Evolutionary conservation across 2,113 vertebrate species (phyloP).

Genomic region (Empidonax traillii): DNA sequence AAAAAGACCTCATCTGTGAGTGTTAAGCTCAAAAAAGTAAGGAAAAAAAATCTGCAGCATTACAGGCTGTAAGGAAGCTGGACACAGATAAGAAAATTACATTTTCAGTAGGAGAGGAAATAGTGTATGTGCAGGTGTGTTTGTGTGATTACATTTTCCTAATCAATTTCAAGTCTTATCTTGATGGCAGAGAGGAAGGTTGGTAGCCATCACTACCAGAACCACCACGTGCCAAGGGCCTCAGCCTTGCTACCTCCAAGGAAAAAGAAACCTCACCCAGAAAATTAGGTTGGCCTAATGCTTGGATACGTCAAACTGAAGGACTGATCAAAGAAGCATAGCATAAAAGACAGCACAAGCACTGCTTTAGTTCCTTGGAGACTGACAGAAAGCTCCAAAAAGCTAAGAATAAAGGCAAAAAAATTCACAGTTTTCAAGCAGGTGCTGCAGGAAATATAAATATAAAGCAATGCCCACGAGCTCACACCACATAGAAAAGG

Average conservation of each 20-base stretch:
- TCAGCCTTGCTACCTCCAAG: neutral
- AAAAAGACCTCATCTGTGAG: neutral
- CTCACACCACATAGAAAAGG: neutral
- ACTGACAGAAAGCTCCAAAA: neutral
- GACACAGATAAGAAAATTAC: neutral
- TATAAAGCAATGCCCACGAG: neutral
- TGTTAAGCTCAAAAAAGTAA: neutral
- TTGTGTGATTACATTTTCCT: neutral
- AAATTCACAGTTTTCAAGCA: neutral
- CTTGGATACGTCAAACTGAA: neutral
- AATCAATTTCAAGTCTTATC: neutral
- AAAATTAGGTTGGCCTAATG: neutral
- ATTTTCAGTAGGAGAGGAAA: neutral
- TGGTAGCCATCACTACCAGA: neutral
- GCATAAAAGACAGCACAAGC: neutral
- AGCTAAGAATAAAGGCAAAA: neutral
- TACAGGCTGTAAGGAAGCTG: neutral
- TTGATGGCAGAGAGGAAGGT: neutral
- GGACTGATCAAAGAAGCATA: neutral
- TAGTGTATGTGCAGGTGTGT: neutral
- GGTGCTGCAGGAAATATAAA: neutral
- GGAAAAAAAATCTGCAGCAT: neutral
- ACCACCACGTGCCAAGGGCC: neutral
- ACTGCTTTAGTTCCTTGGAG: neutral
- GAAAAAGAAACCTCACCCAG: neutral